Base-by-base conservation (phyloP, 2,113 vertebrate species). In the Chlorodrepanis virens region DNA sequence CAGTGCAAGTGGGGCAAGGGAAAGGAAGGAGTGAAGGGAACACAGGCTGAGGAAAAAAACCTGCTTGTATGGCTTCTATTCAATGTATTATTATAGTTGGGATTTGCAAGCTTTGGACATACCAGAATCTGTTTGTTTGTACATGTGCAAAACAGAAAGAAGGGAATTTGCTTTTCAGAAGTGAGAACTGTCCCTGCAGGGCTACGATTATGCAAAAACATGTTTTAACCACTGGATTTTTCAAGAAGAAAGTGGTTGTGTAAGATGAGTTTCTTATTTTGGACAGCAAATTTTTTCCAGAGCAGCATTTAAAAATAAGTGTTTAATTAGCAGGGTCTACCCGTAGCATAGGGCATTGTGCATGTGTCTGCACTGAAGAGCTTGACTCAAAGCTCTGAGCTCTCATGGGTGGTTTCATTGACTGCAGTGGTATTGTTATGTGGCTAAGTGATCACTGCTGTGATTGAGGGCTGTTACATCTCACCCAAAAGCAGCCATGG, bases 341-440 rank as follows among this genome's bases (percentile, higher is more conserved):
- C 57, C 65, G 35, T 40, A 74, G 63, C 47, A 71, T 5, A 37
- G 84, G 68, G 85, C 76, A 87, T 42, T 87, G 80, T 92, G 86
- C 19, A 5, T 72, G 49, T 69, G 74, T 76, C 83, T 90, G 59
- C 2, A 4, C 63, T 59, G 71, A 67, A 85, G 47, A 92, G 56
- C 64, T 87, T 2, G 0, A 40, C 84, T 64, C 72, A 86, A 71
- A 67, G n/a, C 79, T 87, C 85, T 57, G n/a, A 81, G 35, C 49
- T 86, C 4, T 5, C 3, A n/a, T 83, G 90, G 94, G 94, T 94
- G 76, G 90, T 89, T 96, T 96, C 93, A 94, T 79, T 94, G 94
- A 97, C 86, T 90, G 83, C 49, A 53, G 6, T 40, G 76, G 54
- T 52, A 83, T 78, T 92, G 72, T 90, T 93, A 39, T 70, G 85